Evolutionary conservation across 2,888 invertebrate genomes (phyloP).

Genomic region (Xestia xanthographa): DNA sequence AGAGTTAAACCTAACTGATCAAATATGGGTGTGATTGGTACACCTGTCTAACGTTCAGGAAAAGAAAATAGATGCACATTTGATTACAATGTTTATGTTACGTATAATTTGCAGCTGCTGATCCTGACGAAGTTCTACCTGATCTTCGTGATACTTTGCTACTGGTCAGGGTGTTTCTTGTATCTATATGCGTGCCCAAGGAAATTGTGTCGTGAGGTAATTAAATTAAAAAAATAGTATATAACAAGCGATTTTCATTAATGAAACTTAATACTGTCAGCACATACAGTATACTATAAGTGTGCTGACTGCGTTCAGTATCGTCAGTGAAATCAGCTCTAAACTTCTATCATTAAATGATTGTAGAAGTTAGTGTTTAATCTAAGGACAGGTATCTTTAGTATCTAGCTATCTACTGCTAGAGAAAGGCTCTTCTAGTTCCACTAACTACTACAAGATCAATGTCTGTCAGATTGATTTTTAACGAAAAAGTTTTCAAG

Average conservation of each 20-base stretch:
- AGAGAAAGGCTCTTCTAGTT: not conserved
- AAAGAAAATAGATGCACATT: not conserved
- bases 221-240: not conserved
- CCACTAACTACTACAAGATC: not conserved
- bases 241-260: not conserved
- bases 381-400: too few species aligned
- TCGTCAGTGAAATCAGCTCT: not conserved
- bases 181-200: conserved; percentile 83
- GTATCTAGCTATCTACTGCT: not conserved
- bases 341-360: too few species aligned
- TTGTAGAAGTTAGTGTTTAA: too few species aligned
- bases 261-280: not conserved
- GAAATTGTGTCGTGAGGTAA: conserved; percentile 81
- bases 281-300: not conserved
- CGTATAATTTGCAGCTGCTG: conserved; percentile 77
- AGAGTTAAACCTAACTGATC: not conserved
- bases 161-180: conserved; percentile 86
- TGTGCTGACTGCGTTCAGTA: not conserved
- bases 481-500: not conserved
- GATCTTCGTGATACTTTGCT: conserved; percentile 79
- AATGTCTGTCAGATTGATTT: not conserved
- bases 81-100: not conserved
- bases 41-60: not conserved
- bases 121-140: conserved; percentile 76
- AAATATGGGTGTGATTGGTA: not conserved